Evolutionary conservation across 2,797 vertebrate species (phyloP).

Genomic region (Sebastes steindachneri): DNA sequence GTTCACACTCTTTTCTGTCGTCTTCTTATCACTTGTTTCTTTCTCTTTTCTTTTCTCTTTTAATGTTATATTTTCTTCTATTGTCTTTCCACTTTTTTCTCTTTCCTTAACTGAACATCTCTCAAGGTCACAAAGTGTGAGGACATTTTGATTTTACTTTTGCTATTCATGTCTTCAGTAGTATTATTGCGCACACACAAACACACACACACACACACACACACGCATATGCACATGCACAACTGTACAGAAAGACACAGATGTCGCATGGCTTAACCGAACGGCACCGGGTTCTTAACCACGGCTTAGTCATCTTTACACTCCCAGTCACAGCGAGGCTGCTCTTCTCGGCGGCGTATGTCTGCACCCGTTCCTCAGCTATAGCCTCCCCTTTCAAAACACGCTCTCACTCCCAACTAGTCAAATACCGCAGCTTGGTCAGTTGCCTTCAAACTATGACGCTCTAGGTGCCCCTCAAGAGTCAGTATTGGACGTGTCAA

Average conservation of each 20-base stretch:
- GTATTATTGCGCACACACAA: not conserved
- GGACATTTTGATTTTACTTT: not conserved
- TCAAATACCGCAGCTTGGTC: no score
- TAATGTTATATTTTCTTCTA: not conserved
- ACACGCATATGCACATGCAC: not conserved
- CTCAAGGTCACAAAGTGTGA: not conserved
- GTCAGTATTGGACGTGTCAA: no score
- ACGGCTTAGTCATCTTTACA: constrained; percentile 38
- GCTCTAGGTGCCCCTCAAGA: fast-evolving
- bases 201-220: not conserved
- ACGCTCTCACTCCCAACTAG: no score
- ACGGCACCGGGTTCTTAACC: constrained; percentile 30
- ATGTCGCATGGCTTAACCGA: constrained; percentile 40
- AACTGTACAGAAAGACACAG: constrained; percentile 12
- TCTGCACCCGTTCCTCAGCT: not conserved
- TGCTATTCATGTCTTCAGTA: constrained; percentile 2
- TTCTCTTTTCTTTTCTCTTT: not conserved
- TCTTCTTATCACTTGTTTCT: not conserved
- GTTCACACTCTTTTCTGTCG: not conserved
- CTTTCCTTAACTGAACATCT: not conserved
- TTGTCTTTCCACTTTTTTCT: no score
- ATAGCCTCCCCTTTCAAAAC: no score
- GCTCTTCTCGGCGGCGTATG: fast-evolving
- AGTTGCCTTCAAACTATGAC: no score
- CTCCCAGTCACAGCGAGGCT: not conserved